Base-by-base conservation (phyloP, 2,888 invertebrate genomes). In the Drosophila atripex region DNA sequence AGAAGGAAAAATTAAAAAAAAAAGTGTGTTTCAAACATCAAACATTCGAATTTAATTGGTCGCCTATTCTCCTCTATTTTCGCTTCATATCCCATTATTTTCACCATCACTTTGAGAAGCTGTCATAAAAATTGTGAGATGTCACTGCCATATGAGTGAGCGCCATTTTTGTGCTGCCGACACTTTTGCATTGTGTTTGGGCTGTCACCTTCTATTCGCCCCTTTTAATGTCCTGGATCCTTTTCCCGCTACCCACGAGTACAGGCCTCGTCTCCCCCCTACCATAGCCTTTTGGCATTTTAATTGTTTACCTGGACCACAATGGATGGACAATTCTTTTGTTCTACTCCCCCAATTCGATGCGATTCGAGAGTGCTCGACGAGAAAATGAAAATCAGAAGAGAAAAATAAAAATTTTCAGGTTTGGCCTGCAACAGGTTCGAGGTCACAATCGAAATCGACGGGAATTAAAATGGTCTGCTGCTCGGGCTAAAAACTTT, bases 121-220 rank as follows among this genome's bases (percentile, higher is more conserved):
- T 87, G 82, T 85, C 82, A 85, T 76, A 75, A 76, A 87, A 85
- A 87, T 84, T 85, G 76, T 73, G 75, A 80, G 73, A 71, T 85
- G 73, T 73, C 76, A 73, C 56, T 68, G 78, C 45, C 53, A 35
- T 39, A 71, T 73, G 78, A 80, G 74, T 76, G 71, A 65, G 59
- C 65, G 61, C 68, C 78, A 75, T 84, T 86, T 86, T 66, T 23
- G 6, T 21, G 21, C 35, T 49, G 32, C 50, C 66, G 30, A 51
- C 56, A 52, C 45, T 72, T 52, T 39, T 60, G 45, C 52, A 51
- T 30, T 54, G 43, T 35, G 21, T 60, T 16, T 52, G 35, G 12
- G 35, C 47, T 68, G 69, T 66, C 65, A 66, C 70, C 70, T 68
- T 69, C 41, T 70, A 49, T 61, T 53, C 32, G 30, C 47, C 59